Conservation (phyloP, 2,797 vertebrate genomes). For the Fistularia commersonii region DNA sequence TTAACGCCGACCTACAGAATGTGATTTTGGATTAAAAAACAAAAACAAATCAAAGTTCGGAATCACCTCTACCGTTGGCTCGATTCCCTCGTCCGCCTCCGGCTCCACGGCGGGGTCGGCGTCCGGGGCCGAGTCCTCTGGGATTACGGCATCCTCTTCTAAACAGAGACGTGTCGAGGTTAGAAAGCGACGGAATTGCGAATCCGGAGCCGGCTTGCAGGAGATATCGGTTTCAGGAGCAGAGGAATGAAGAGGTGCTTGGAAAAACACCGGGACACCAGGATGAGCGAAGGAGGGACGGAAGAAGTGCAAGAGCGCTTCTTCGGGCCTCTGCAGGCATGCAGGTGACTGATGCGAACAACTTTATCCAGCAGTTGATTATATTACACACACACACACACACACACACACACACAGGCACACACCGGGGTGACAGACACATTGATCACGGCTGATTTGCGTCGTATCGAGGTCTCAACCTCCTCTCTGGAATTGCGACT, state of each 20-base stretch:
- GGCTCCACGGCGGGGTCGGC: background rate
- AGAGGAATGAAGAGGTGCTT: too few relatives aligned
- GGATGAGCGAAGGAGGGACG: too few relatives aligned
- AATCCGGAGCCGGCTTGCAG: too few relatives aligned
- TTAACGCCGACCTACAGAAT: background rate
- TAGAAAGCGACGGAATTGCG: too few relatives aligned
- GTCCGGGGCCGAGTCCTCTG: background rate
- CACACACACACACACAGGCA: slow-evolving; percentile 33
- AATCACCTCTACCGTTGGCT: slow-evolving; percentile 10
- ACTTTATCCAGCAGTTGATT: too few relatives aligned
- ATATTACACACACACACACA: slow-evolving; percentile 6
- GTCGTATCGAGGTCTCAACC: slow-evolving; percentile 20
- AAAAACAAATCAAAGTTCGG: background rate
- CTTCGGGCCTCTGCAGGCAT: too few relatives aligned
- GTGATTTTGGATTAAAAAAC: background rate
- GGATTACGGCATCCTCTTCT: slow-evolving; percentile 5
- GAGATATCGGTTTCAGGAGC: too few relatives aligned
- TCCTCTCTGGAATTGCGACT: slow-evolving; percentile 35
- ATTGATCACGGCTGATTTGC: slow-evolving; percentile 43
- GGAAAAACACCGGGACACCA: too few relatives aligned
- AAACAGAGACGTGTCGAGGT: slow-evolving; percentile 12
- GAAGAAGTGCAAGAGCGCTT: too few relatives aligned
- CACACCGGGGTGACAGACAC: slow-evolving; percentile 34
- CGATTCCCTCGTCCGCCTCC: background rate
- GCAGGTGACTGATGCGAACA: too few relatives aligned